Percentiles rank a stretch among this genome's conserved stretches.
Evolutionary conservation across 2,888 invertebrate species (phyloP).

Genomic region (Caenorhabditis drosophilae): DNA sequence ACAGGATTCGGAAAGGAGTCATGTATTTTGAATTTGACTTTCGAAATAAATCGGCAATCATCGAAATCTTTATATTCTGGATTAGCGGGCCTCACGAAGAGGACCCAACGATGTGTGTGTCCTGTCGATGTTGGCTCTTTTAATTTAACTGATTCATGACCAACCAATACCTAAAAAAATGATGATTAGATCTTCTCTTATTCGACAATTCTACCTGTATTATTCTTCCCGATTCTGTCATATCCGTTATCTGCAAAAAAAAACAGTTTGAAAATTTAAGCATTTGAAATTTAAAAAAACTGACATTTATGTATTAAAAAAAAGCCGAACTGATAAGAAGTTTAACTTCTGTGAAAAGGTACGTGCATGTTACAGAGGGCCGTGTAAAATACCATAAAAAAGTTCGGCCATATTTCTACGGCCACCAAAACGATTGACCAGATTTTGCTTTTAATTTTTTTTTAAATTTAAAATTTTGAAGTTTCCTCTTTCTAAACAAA

Average conservation of each 20-base stretch:
- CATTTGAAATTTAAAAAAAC: not conserved
- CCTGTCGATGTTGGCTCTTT: not conserved
- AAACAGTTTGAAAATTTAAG: not conserved
- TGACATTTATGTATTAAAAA: not conserved
- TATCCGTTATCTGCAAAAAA: conserved; percentile 2
- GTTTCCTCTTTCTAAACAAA: not conserved
- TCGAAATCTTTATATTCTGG: conserved; percentile 22
- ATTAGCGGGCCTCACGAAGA: conserved; percentile 31
- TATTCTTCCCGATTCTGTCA: conserved; percentile 1
- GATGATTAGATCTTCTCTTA: not conserved
- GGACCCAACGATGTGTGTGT: conserved; percentile 33
- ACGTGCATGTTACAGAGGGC: too few relatives aligned
- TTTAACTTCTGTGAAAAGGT: too few relatives aligned
- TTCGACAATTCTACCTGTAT: conserved; percentile 3
- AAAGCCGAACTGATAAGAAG: too few relatives aligned
- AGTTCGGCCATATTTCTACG: not conserved
- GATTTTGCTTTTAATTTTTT: not conserved
- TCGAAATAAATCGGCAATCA: conserved; percentile 27
- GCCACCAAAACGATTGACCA: not conserved
- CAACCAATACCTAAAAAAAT: conserved; percentile 17
- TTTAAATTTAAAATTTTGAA: not conserved
- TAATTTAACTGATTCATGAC: conserved; percentile 16
- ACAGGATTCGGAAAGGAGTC: conserved; percentile 16
- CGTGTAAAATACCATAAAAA: not conserved
- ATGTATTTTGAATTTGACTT: conserved; percentile 31